Percentiles rank a stretch among this genome's conserved stretches.
phyloP scores from a whole-genome alignment of 2,797 vertebrate species.

The Tokudaia muenninki region DNA sequence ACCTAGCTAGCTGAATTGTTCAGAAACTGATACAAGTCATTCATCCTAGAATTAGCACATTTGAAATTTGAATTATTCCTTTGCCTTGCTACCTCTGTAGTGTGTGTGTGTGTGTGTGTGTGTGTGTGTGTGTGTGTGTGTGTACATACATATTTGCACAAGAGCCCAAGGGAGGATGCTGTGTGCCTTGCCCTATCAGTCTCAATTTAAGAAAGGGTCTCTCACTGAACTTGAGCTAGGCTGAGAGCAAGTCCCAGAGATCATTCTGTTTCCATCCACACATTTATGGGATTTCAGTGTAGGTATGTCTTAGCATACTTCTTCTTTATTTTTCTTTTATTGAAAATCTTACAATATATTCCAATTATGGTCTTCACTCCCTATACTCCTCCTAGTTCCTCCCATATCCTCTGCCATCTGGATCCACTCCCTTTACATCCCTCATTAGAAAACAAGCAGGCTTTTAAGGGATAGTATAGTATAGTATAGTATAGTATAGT shows the following conservation, averaged over 20 bases:
- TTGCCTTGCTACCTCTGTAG: no score
- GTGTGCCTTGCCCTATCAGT: not conserved
- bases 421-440: not conserved
- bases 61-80: constrained; percentile 80
- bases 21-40: constrained; percentile 76
- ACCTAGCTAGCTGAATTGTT: constrained; percentile 75
- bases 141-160: not conserved
- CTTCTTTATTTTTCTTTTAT: not conserved
- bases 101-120: not conserved
- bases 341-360: not conserved
- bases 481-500: not conserved
- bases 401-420: not conserved
- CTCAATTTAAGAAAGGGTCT: not conserved
- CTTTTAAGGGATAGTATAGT: not conserved
- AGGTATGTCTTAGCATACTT: not conserved
- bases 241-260: not conserved
- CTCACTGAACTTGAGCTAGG: not conserved
- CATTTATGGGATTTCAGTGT: not conserved
- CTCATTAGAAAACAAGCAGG: not conserved
- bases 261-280: not conserved
- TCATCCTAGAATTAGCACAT: constrained; percentile 71
- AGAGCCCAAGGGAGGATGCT: not conserved
- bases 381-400: not conserved
- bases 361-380: not conserved
- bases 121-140: not conserved